A percentile compares a stretch with the other conserved stretches of the same genome.
Conservation (phyloP, 2,888 invertebrate species). For the Drosophila recens region DNA sequence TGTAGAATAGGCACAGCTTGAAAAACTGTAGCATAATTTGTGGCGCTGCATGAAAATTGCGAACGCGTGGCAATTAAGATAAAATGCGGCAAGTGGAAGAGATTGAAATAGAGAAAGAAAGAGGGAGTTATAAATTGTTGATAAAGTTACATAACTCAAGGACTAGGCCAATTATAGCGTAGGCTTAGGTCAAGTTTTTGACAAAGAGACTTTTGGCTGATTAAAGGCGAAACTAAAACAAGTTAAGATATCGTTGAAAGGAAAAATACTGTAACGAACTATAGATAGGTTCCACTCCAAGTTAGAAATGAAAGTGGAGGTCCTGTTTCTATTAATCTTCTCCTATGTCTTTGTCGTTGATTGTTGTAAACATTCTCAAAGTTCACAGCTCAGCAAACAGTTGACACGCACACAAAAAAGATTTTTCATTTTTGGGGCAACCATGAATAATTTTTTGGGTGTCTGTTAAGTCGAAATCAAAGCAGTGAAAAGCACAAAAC, state of each 20-base stretch:
- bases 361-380: neutral
- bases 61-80: conserved; percentile 69
- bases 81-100: conserved; percentile 52
- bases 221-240: conserved; percentile 1
- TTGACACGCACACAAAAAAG: neutral
- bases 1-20: neutral
- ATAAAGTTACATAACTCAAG: conserved; percentile 1
- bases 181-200: conserved; percentile 23
- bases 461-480: conserved; percentile 16
- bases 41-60: conserved; percentile 56
- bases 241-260: neutral
- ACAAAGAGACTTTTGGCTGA: neutral
- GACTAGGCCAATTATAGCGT: conserved; percentile 13
- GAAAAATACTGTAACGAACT: neutral
- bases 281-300: neutral
- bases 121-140: neutral
- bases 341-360: neutral
- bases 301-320: conserved; percentile 6
- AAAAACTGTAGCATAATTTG: conserved; percentile 45
- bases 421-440: neutral
- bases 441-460: conserved; percentile 21
- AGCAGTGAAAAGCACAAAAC: conserved; percentile 14
- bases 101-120: neutral
- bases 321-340: neutral
- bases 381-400: neutral